Conservation (phyloP, 2,113 vertebrate species). For the Gallinago media region DNA sequence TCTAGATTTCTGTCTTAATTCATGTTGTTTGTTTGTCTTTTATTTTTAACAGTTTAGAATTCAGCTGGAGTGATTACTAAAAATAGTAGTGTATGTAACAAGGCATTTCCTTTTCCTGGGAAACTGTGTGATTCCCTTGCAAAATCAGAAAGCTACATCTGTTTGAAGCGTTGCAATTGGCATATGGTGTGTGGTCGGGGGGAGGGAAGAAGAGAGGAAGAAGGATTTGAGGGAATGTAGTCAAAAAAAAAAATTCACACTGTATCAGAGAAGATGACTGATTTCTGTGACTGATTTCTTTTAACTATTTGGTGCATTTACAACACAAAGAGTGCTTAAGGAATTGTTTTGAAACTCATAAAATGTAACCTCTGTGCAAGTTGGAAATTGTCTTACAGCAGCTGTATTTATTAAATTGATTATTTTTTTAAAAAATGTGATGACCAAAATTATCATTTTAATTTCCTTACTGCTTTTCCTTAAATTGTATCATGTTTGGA, state of each 20-base stretch:
- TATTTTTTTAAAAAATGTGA: background rate
- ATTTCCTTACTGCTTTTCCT: background rate
- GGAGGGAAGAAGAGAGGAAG: conserved; percentile 1
- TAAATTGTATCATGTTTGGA: background rate
- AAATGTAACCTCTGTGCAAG: background rate
- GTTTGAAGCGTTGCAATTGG: conserved; percentile 16
- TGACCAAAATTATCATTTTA: background rate
- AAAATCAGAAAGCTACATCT: conserved; percentile 35
- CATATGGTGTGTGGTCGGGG: background rate
- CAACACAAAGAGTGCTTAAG: background rate
- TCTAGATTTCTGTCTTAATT: background rate
- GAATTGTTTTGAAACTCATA: background rate
- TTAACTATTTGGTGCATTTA: background rate
- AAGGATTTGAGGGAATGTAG: background rate
- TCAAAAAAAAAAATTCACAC: background rate
- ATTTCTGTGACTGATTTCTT: background rate
- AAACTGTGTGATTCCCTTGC: conserved; percentile 39
- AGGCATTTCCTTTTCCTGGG: conserved; percentile 67
- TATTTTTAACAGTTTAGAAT: conserved; percentile 24
- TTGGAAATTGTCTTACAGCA: background rate
- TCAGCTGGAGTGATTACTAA: conserved; percentile 40
- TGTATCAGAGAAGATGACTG: background rate
- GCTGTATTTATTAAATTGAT: background rate
- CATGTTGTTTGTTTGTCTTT: background rate
- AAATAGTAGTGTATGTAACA: conserved; percentile 53